Base-by-base conservation (phyloP, 2,797 vertebrate genomes). In the Octomys mimax region DNA sequence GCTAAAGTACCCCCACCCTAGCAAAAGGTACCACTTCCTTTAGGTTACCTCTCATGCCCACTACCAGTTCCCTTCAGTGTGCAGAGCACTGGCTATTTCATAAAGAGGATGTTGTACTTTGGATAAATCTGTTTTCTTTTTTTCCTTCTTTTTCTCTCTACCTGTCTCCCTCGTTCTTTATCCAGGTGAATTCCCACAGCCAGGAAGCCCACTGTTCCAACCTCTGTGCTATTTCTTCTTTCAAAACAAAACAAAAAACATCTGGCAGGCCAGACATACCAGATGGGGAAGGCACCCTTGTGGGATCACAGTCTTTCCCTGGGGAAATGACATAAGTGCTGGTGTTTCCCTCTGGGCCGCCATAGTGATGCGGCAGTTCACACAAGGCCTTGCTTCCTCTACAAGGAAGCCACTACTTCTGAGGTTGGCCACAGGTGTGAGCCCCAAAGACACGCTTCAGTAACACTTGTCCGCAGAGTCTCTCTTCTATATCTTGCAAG, bases 391-490 rank as follows among this genome's bases (percentile, higher is more conserved):
- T 54, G 57, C 87, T 64, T 36, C 22, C 18, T 49, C 39, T 64
- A 36, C 11, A 61, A 7, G 39, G 64, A 39, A 39, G 39, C 54
- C 31, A 5, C 21, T 59, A n/a, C 28, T 62, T 46, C 73, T 49
- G 2, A 46, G 80, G 39, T 3, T 13, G 39, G 31, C 31, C 49
- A 39, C 4, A 39, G 22, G 46, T 4, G 6, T 39, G 6, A 28
- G 77, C 33, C 36, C 62, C 2, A 9, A 49, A 57, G 54, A 9
- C 12, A 81, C 24, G 39, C 22, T 26, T 31, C 61, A 31, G 26
- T 4, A 11, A 7, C 6, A 3, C 36, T 68, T 10, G 11, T 2
- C 57, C 28, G 9, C 11, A 1, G 4, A 16, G 11, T n/a, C 31
- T n/a, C 28, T 57, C 18, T 62, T 80, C 59, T 73, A 52, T 57